A percentile compares a stretch with the other conserved stretches of the same genome.
Evolutionary conservation across 2,888 invertebrate species (phyloP).

Genomic region (Pristionchus entomophagus): DNA sequence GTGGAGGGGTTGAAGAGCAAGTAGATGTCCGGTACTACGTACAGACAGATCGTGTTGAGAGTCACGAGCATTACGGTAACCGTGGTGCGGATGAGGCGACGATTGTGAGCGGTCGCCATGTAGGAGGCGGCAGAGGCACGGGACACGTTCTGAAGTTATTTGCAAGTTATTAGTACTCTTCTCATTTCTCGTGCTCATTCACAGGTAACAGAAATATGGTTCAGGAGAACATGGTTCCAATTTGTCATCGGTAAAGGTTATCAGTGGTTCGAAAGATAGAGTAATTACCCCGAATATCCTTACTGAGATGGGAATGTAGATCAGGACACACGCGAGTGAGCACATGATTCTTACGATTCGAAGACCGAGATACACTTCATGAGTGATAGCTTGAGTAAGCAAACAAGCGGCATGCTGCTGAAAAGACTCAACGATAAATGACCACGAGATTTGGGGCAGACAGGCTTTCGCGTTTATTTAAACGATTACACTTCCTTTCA

Average conservation of each 20-base stretch:
- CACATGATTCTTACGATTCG: not conserved
- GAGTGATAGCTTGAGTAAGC: not conserved
- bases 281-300: not conserved
- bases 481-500: no score
- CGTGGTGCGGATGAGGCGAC: constrained; percentile 23
- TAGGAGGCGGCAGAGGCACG: not conserved
- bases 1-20: constrained; percentile 29
- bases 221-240: no score
- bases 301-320: constrained; percentile 16
- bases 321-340: not conserved
- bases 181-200: no score
- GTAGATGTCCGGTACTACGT: constrained; percentile 10
- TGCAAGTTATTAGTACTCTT: no score
- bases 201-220: no score
- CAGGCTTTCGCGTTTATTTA: no score
- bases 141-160: constrained; percentile 1
- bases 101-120: constrained; percentile 2
- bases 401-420: constrained; percentile 10
- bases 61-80: constrained; percentile 28
- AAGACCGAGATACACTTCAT: constrained; percentile 11
- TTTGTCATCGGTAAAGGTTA: no score
- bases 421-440: no score
- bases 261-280: no score
- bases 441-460: no score
- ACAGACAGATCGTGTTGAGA: constrained; percentile 7